Evolutionary conservation across 2,797 vertebrate species (phyloP).

Genomic region (Anas flavirostris): DNA sequence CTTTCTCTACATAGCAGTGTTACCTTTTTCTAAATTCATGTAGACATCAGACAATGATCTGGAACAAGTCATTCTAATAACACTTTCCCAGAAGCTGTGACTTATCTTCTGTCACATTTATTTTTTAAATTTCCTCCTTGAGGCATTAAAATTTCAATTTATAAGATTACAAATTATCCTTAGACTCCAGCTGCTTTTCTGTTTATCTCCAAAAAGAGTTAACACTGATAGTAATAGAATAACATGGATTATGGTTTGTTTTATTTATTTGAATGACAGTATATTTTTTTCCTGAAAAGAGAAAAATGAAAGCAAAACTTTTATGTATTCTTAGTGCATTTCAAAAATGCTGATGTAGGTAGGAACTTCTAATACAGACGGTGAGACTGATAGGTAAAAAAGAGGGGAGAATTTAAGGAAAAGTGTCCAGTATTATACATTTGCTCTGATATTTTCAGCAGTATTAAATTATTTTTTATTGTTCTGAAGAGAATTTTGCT

Average conservation of each 20-base stretch:
- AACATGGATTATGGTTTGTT: conserved; percentile 64
- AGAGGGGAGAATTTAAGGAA: neutral
- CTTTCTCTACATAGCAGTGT: neutral
- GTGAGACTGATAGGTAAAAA: conserved; percentile 11
- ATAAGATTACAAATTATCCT: conserved; percentile 65
- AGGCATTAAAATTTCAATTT: conserved; percentile 73
- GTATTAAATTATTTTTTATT: conserved; percentile 39
- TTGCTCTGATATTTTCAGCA: conserved; percentile 30
- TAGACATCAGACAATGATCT: conserved; percentile 43
- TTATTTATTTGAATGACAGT: conserved; percentile 59
- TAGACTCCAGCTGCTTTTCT: conserved; percentile 66
- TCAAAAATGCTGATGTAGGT: neutral
- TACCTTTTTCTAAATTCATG: conserved; percentile 41
- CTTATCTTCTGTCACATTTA: conserved; percentile 68
- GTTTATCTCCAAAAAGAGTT: conserved; percentile 63
- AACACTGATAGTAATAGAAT: conserved; percentile 30
- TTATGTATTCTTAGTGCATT: neutral
- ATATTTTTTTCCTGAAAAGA: neutral
- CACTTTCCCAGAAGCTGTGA: conserved; percentile 63
- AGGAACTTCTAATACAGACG: conserved; percentile 4
- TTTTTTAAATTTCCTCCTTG: conserved; percentile 65
- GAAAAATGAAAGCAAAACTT: conserved; percentile 10
- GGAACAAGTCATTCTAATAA: conserved; percentile 64
- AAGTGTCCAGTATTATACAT: neutral
- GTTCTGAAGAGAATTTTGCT: conserved; percentile 45